Base-by-base conservation (phyloP, 2,888 invertebrate genomes). In the Laothoe populi region DNA sequence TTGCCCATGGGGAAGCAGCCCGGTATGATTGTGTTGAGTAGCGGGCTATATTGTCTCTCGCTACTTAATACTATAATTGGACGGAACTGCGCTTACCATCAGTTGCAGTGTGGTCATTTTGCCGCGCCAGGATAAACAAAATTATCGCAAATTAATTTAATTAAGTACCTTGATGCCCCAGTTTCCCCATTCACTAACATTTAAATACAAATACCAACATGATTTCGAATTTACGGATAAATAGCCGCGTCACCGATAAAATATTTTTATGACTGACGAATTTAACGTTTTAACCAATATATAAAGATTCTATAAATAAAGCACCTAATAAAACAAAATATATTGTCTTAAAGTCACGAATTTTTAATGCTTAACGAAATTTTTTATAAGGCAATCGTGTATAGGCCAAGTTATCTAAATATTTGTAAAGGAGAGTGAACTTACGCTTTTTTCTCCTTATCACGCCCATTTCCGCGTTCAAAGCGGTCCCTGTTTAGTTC, bases 391-490 rank as follows among this genome's bases (percentile, higher is more conserved):
- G 1, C 38, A 48, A 24, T 31, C 31, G 35, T 5, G 53, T 35
- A 53, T 49, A 23, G n/a, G 8, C 31, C 21, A 35, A 60, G 35
- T 69, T 64, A 67, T 66, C 63, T 65, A 70, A 31, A 75, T 72
- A 70, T 44, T 75, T 72, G 67, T 59, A 73, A 74, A 70, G 71
- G 78, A 85, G 85, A 83, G 77, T 78, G 58, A 81, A 92, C 92
- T 92, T 85, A 92, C 92, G 92, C 81, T 92, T 92, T 86, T 91
- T 92, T 78, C 86, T 86, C 74, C 91, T 83, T 79, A 92, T 87
- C 69, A 92, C 92, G 72, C 92, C 92, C 92, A 92, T 92, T 86
- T 86, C 82, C 84, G 79, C 66, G 73, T 66, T 72, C 68, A 77
- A 83, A 81, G 79, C 68, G 74, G 78, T 77, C 75, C 77, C 71